Base-by-base conservation (phyloP, 2,113 vertebrate genomes). In the Nanger granti region DNA sequence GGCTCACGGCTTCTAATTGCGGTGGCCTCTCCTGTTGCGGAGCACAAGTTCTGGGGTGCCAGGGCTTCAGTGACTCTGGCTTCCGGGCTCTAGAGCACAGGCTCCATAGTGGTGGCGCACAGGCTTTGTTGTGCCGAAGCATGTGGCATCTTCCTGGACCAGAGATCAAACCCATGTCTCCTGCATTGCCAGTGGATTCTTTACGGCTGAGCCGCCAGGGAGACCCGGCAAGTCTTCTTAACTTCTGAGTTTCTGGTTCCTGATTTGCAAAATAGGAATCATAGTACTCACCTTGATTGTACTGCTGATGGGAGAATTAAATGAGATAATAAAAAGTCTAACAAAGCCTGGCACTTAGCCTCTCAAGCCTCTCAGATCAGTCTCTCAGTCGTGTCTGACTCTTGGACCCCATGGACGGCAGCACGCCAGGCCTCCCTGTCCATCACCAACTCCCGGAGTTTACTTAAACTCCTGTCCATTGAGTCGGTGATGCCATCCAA, bases 201-300 rank as follows among this genome's bases (percentile, higher is more conserved):
- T 79, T 14, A 79, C 11, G 37, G 8, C 73, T 79, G 24, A 79
- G 24, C 73, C 0, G 3, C 37, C 37, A 73, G n/a, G n/a, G 66
- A 73, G n/a, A 10, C 66, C n/a, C 13, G 41, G 8, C 13, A 52
- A 28, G 49, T 87, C 41, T 57, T 60, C 20, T 64, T 66, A 57
- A 41, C 47, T 24, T 62, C 62, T 94, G 55, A 37, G 73, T 76
- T 28, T 86, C 64, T 84, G n/a, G 55, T 29, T 97, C 69, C 44
- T 49, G n/a, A 60, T 93, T 91, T 91, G 62, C 41, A 60, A 66
- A 52, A 47, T 60, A 62, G 60, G 22, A 41, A 14, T 92, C 31
- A 18, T 37, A 89, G 49, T 82, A 9, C 22, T 90, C 44, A 62
- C 47, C 31, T 92, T 44, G 57, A 86, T 69, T 89, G 31, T 66